Evolutionary conservation across 2,797 vertebrate species (phyloP), one percentile per base, ranked within the genome.

Genomic region (Takifugu ocellatus): DNA sequence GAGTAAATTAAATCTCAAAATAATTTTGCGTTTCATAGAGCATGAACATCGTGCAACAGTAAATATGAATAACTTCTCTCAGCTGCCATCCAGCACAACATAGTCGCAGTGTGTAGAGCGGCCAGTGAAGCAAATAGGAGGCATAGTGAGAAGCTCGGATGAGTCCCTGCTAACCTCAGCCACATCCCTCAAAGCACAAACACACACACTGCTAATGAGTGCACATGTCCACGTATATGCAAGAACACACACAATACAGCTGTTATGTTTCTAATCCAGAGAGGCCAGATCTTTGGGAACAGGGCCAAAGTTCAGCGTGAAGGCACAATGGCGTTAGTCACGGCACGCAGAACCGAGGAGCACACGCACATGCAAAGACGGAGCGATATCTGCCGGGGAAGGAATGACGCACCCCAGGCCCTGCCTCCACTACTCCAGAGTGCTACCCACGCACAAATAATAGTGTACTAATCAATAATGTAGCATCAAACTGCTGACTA

Each of bases 321-420:
- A 62, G 68, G 87, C 84, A 91, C 87, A 92, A 90, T 86, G 84
- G 78, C 81, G 57, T 90, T 88, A 90, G 89, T 89, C 89, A 89
- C 80, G 71, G 79, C 63, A 70, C 25, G 59, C 75, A 66, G 60
- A 56, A 59, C 31, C 29, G 47, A 44, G 21, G 39, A 44, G 49
- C 25, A 49, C 55, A 47, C 39, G 25, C 2, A n/a, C 27, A 46
- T 4, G 17, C 44, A 46, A n/a, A 46, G 8, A 46, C 48, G 39
- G 66, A 66, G 49, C 31, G 75, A 82, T 65, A 47, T 68, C 64
- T 62, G 69, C 59, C 44, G 24, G 49, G 49, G 26, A 66, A 59
- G 56, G 72, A 75, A 17, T 58, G 77, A 81, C 59, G 47, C 57
- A 62, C 55, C 6, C 26, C 24, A n/a, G 43, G 53, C 59, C 61